These are phyloP conservation scores for Tauraco erythrolophus DNA, from an alignment of 2,113 vertebrate genomes.

Conservation along the genomic window DNA sequence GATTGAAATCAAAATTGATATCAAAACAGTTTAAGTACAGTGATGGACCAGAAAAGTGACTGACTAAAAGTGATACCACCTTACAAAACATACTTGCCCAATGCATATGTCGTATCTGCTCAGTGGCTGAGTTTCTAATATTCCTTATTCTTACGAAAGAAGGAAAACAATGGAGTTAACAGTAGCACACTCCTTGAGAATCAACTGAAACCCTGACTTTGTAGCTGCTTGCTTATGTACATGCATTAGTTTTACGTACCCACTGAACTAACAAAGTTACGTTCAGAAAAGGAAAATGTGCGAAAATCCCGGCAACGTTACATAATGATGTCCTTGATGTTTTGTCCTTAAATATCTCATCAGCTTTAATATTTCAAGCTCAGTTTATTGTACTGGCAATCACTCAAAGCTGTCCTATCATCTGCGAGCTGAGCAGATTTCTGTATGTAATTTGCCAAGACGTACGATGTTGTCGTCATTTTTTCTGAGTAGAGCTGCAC, in stretches of 20 bases:
- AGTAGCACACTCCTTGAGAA: neutral
- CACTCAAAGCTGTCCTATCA: neutral
- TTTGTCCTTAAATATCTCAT: slow-evolving; percentile 18
- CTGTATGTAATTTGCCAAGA: slow-evolving; percentile 1
- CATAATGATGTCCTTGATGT: neutral
- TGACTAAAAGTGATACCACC: neutral
- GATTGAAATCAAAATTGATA: slow-evolving; percentile 19
- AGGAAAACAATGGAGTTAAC: neutral
- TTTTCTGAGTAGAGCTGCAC: slow-evolving; percentile 31
- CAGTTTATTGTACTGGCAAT: slow-evolving; percentile 3
- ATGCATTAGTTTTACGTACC: neutral
- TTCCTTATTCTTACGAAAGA: neutral
- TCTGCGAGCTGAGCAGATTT: neutral
- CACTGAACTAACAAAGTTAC: neutral
- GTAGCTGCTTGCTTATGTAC: neutral
- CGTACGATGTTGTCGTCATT: neutral
- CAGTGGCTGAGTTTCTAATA: neutral
- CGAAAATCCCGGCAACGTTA: neutral
- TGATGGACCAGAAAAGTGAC: slow-evolving; percentile 36
- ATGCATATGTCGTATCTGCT: neutral
- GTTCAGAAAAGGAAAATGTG: neutral
- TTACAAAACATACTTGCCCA: neutral
- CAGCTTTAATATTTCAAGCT: slow-evolving; percentile 21
- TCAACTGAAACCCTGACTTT: neutral
- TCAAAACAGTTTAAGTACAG: slow-evolving; percentile 61